These are phyloP conservation scores for Strigops habroptila DNA, from an alignment of 2,113 vertebrate species.

Conservation along the genomic window DNA sequence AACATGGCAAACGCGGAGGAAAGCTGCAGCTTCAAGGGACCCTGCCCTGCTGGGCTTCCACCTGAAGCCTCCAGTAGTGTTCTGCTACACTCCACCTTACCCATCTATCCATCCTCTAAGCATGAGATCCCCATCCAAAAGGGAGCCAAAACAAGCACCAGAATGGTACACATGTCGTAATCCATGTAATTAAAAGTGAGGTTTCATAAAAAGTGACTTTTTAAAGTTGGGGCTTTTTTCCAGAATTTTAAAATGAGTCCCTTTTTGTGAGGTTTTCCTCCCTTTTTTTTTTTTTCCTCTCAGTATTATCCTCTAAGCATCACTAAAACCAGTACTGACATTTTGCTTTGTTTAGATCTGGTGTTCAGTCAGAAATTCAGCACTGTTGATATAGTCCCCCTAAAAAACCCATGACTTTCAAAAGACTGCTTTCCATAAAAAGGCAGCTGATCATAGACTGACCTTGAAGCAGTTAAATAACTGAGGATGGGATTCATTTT, in stretches of 20 bases:
- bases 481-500: not conserved
- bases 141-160: not conserved
- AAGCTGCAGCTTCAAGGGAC: not conserved
- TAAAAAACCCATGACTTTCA: not conserved
- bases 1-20: not conserved
- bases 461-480: not conserved
- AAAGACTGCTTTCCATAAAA: not conserved
- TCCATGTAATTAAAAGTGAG: not conserved
- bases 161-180: not conserved
- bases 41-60: not conserved
- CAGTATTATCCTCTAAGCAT: not conserved
- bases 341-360: not conserved
- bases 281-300: not conserved
- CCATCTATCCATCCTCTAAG: not conserved
- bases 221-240: not conserved
- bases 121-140: not conserved
- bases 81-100: not conserved
- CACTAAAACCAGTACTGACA: not conserved
- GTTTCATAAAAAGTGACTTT: not conserved
- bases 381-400: accelerated
- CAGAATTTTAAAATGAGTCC: not conserved
- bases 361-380: not conserved
- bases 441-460: not conserved
- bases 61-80: not conserved
- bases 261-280: not conserved